phyloP scores from a whole-genome alignment of 2,888 invertebrate genomes.

The Drosophila parthenogenetica region DNA sequence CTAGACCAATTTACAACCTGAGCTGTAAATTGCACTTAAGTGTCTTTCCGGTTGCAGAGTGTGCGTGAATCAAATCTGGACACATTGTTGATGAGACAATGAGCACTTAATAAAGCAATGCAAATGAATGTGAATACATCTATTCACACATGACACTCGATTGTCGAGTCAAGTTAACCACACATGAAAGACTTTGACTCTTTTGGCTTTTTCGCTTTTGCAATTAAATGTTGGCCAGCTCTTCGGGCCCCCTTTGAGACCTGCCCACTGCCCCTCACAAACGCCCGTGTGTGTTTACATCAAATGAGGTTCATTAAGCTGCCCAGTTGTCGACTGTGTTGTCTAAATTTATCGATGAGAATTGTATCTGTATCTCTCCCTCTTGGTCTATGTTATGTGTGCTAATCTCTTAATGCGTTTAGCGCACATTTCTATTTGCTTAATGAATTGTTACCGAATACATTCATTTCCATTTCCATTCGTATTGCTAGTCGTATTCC shows the following conservation, averaged over 20 bases:
- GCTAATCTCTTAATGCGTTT: slow-evolving; percentile 85
- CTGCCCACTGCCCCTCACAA: not conserved
- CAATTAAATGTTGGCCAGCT: slow-evolving; percentile 62
- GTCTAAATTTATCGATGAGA: slow-evolving; percentile 64
- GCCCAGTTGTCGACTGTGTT: slow-evolving; percentile 53
- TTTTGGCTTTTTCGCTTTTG: slow-evolving; percentile 5
- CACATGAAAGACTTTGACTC: slow-evolving; percentile 41
- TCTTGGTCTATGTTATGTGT: slow-evolving; percentile 68
- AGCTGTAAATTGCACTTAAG: slow-evolving; percentile 67
- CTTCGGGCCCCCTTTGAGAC: not conserved
- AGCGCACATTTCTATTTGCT: slow-evolving; percentile 81
- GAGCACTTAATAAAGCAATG: slow-evolving; percentile 69
- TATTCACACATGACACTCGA: slow-evolving; percentile 55
- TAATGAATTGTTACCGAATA: slow-evolving; percentile 80
- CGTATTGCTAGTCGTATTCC: slow-evolving; percentile 34
- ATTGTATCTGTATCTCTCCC: slow-evolving; percentile 16
- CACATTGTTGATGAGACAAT: slow-evolving; percentile 72
- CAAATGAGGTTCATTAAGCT: slow-evolving; percentile 77
- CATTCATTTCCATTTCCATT: slow-evolving; percentile 64
- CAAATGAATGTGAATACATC: slow-evolving; percentile 56
- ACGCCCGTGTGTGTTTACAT: slow-evolving; percentile 46
- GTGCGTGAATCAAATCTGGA: slow-evolving; percentile 49
- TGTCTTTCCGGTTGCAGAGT: slow-evolving; percentile 62
- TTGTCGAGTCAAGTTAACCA: slow-evolving; percentile 53
- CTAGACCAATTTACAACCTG: slow-evolving; percentile 1